A percentile compares a stretch with the other conserved stretches of the same genome.
These are phyloP conservation scores for Puma concolor DNA, from an alignment of 2,113 vertebrate genomes.

Conservation along the genomic window DNA sequence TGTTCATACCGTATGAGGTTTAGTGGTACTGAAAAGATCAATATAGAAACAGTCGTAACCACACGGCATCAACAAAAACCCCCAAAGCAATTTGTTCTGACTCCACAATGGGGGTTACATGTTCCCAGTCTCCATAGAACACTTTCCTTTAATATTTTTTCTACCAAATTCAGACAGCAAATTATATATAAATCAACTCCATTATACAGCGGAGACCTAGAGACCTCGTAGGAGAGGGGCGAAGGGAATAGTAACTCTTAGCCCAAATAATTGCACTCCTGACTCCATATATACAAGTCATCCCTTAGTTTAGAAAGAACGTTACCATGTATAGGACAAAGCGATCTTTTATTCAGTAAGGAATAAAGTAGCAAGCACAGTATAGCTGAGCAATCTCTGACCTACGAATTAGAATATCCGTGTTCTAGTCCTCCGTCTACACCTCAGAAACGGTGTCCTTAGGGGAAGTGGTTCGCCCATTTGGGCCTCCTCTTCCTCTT, in stretches of 20 bases:
- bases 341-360: neutral
- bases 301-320: neutral
- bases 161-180: constrained; percentile 28
- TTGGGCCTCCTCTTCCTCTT: neutral
- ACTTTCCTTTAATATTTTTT: neutral
- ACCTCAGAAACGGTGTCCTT: neutral
- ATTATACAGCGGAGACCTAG: neutral
- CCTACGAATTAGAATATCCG: neutral
- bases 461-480: neutral
- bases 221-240: neutral
- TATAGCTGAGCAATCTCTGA: neutral
- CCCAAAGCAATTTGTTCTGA: neutral
- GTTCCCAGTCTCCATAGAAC: neutral
- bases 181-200: neutral
- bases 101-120: neutral
- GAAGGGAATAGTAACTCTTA: neutral
- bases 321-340: neutral
- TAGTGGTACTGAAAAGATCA: neutral
- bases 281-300: constrained; percentile 43
- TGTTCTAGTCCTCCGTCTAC: neutral
- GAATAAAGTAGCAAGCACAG: neutral
- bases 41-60: neutral
- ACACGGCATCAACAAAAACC: neutral
- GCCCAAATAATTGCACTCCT: constrained; percentile 53
- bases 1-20: neutral